phyloP scores from a whole-genome alignment of 2,113 vertebrate species.

The Verasper variegatus region DNA sequence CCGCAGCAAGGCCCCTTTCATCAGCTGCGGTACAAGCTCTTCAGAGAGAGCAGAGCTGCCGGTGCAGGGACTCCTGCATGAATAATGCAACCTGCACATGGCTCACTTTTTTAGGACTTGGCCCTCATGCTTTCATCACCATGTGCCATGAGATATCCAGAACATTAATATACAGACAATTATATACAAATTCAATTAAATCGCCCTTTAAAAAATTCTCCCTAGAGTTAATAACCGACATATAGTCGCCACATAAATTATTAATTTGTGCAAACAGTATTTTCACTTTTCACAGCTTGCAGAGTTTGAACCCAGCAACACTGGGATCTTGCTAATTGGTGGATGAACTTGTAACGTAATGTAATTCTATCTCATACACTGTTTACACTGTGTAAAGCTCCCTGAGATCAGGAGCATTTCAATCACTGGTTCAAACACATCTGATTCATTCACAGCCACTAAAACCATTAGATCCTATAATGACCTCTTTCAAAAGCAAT shows the following conservation, averaged over 20 bases:
- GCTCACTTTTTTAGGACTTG: constrained; percentile 55
- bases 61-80: constrained; percentile 60
- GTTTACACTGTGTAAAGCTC: too few species aligned
- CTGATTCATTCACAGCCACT: background rate
- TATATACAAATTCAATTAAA: too few species aligned
- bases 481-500: constrained; percentile 1
- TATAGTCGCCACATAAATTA: too few species aligned
- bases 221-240: too few species aligned
- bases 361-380: too few species aligned
- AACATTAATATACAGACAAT: constrained; percentile 7
- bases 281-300: too few species aligned
- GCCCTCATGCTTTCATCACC: constrained; percentile 23
- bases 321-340: too few species aligned
- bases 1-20: constrained; percentile 68
- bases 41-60: constrained; percentile 40
- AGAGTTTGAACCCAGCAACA: too few species aligned
- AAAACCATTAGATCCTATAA: background rate
- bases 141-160: constrained; percentile 1
- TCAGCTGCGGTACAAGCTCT: constrained; percentile 65
- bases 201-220: too few species aligned
- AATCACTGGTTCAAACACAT: background rate
- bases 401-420: too few species aligned
- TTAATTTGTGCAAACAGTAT: too few species aligned
- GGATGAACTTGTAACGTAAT: too few species aligned
- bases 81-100: constrained; percentile 69